Conservation (phyloP, 2,113 vertebrate genomes). For the Eleginops maclovinus region DNA sequence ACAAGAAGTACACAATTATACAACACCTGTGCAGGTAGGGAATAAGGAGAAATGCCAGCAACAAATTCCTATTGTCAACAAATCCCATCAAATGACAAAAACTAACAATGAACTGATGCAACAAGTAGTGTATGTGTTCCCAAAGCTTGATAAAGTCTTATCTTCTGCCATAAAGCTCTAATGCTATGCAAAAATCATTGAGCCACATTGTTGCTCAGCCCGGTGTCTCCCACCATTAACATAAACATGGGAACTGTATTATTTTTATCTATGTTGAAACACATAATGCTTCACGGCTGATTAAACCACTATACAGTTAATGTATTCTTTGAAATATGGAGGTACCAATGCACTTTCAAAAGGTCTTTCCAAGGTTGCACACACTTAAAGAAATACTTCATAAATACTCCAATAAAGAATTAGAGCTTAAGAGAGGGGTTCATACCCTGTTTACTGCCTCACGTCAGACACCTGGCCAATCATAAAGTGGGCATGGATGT, state of each 20-base stretch:
- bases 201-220: not conserved
- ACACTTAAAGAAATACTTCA: not conserved
- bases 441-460: not conserved
- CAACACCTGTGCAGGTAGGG: not conserved
- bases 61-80: not conserved
- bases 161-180: not conserved
- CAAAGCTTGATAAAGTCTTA: not conserved
- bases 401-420: not conserved
- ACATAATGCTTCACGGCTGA: not conserved
- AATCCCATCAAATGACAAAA: constrained; percentile 1
- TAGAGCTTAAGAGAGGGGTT: not conserved
- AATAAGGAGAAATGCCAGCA: not conserved
- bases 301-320: too few species aligned
- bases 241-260: not conserved
- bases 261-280: not conserved
- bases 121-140: not conserved
- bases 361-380: not conserved
- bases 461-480: not conserved
- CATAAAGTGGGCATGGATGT: not conserved
- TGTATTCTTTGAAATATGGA: not conserved
- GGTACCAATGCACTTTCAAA: not conserved
- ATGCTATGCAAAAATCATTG: not conserved
- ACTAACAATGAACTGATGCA: not conserved
- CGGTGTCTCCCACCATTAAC: not conserved
- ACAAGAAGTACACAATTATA: not conserved